Evolutionary conservation across 2,113 vertebrate species (phyloP).

Genomic region (Callipepla squamata): DNA sequence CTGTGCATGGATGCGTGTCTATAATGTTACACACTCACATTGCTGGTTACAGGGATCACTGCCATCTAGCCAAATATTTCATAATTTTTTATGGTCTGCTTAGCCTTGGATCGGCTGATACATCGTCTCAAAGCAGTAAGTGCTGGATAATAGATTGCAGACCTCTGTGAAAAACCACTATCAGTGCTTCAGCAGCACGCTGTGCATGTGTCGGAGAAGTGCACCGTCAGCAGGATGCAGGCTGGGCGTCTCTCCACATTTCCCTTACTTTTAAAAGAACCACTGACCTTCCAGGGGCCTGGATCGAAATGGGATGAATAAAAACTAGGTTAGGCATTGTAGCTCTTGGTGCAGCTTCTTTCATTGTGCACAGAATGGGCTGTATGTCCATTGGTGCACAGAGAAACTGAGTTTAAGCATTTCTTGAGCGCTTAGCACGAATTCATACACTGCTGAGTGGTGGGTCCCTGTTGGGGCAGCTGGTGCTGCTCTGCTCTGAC

Average conservation of each 20-base stretch:
- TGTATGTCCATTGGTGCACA: slow-evolving; percentile 44
- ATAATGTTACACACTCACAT: not conserved
- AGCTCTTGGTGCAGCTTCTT: slow-evolving; percentile 54
- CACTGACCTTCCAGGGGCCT: slow-evolving; percentile 74
- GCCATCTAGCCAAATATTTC: slow-evolving; percentile 63
- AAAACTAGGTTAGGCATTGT: slow-evolving; percentile 70
- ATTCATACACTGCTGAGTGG: not conserved
- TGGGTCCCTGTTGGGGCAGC: not conserved
- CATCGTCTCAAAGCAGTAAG: slow-evolving; percentile 68
- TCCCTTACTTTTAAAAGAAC: slow-evolving; percentile 79
- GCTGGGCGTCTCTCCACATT: slow-evolving; percentile 77
- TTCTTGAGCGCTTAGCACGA: slow-evolving; percentile 18
- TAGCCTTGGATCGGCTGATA: slow-evolving; percentile 72
- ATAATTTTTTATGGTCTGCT: slow-evolving; percentile 75
- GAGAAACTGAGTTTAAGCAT: slow-evolving; percentile 42
- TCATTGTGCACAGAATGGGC: slow-evolving; percentile 39
- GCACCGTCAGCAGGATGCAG: slow-evolving; percentile 77
- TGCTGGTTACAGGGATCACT: slow-evolving; percentile 17
- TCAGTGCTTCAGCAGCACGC: slow-evolving; percentile 58
- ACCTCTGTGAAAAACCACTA: slow-evolving; percentile 71
- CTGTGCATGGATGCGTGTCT: not conserved
- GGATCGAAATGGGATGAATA: slow-evolving; percentile 63
- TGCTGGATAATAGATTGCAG: slow-evolving; percentile 80
- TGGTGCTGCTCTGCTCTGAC: not conserved
- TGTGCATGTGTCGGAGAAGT: slow-evolving; percentile 72